These are phyloP conservation scores for Crotophaga sulcirostris DNA, from an alignment of 2,113 vertebrate genomes.

Conservation along the genomic window DNA sequence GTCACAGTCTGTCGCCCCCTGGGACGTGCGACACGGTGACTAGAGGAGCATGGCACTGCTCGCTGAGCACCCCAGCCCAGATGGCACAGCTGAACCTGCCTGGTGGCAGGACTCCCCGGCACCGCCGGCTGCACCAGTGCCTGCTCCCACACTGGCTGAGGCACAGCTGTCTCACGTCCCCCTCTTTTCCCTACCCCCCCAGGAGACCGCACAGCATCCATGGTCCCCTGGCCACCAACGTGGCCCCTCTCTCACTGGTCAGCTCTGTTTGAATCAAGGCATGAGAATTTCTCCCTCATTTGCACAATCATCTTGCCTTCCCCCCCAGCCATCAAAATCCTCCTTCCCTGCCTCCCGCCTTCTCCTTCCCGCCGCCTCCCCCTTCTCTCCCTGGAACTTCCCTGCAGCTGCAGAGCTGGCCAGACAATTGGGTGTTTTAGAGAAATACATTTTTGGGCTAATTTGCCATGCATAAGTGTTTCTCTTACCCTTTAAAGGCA, in stretches of 20 bases:
- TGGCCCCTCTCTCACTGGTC: neutral
- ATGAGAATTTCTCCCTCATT: constrained; percentile 31
- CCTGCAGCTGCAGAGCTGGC: constrained; percentile 83
- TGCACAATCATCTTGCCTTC: neutral
- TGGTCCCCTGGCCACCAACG: neutral
- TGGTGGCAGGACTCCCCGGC: neutral
- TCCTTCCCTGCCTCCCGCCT: constrained; percentile 70
- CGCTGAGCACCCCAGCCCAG: neutral
- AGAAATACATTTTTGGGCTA: constrained; percentile 88
- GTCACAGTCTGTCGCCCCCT: accelerated
- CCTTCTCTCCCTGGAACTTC: constrained; percentile 78
- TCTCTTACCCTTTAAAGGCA: constrained; percentile 84
- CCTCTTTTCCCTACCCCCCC: neutral
- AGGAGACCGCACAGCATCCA: neutral
- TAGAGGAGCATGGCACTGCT: constrained; percentile 50
- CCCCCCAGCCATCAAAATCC: constrained; percentile 21
- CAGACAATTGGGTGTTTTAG: constrained; percentile 85
- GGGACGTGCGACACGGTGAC: accelerated
- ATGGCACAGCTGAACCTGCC: constrained; percentile 52
- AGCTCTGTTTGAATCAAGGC: neutral
- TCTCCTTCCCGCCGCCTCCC: constrained; percentile 66
- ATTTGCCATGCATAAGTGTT: constrained; percentile 87
- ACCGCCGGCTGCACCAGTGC: neutral
- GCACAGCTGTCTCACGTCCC: neutral
- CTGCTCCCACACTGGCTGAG: neutral